Percentiles rank a stretch among this genome's conserved stretches.
phyloP scores from a whole-genome alignment of 1,140 invertebrate genomes.

The Platyura marginata region DNA sequence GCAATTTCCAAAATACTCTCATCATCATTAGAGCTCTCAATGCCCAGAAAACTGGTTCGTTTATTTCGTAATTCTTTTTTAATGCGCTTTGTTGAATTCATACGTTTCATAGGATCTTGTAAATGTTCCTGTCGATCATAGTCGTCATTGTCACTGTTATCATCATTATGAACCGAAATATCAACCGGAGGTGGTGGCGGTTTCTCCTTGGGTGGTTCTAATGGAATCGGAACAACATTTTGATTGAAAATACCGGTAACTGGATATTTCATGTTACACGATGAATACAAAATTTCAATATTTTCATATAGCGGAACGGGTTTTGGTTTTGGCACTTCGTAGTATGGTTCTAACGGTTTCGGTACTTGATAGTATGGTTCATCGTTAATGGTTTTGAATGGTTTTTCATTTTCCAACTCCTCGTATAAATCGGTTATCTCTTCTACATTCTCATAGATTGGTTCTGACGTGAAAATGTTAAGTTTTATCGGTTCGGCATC shows the following conservation, averaged over 20 bases:
- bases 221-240: no score
- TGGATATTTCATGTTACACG: no score
- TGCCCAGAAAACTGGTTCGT: conserved; percentile 68
- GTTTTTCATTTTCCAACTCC: neutral
- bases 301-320: conserved; percentile 35
- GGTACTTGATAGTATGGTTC: conserved; percentile 24
- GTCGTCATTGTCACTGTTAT: conserved; percentile 5
- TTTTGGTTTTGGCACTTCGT: conserved; percentile 20
- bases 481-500: conserved; percentile 26
- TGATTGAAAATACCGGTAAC: no score
- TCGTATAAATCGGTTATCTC: conserved; percentile 9
- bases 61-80: conserved; percentile 71
- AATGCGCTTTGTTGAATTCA: conserved; percentile 67
- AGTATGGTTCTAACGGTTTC: conserved; percentile 20
- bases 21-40: conserved; percentile 48
- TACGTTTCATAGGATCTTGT: conserved; percentile 37
- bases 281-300: conserved; percentile 32
- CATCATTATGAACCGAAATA: conserved; percentile 27
- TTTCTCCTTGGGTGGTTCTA: conserved; percentile 69
- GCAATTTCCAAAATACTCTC: conserved; percentile 44
- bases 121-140: conserved; percentile 4
- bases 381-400: neutral
- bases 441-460: conserved; percentile 22
- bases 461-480: conserved; percentile 9
- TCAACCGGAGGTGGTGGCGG: conserved; percentile 65